Percentiles rank a stretch among this genome's conserved stretches.
These are phyloP conservation scores for Andrena dorsata DNA, from an alignment of 2,888 invertebrate species.

Conservation along the genomic window DNA sequence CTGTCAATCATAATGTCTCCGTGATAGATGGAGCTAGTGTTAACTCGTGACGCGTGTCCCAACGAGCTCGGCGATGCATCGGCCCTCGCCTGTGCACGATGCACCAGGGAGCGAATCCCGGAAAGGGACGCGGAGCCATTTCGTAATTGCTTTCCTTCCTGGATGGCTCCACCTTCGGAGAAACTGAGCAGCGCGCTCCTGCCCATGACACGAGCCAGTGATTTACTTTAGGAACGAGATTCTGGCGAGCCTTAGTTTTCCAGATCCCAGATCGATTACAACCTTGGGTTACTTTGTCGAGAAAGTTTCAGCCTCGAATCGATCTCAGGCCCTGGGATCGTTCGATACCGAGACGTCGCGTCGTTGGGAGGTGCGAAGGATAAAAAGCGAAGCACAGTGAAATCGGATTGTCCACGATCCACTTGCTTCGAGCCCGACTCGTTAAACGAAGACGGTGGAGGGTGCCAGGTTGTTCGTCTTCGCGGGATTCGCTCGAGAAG, in stretches of 20 bases:
- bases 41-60: slow-evolving; percentile 27
- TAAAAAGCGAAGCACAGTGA: neutral
- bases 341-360: neutral
- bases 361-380: too few species aligned
- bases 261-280: slow-evolving; percentile 21
- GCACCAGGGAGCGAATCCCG: slow-evolving; percentile 7
- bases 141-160: slow-evolving; percentile 54
- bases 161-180: slow-evolving; percentile 10
- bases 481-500: neutral
- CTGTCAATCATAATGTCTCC: too few species aligned
- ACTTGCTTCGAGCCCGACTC: slow-evolving; percentile 10
- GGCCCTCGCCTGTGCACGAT: slow-evolving; percentile 22
- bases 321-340: neutral
- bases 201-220: slow-evolving; percentile 17
- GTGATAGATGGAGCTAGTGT: slow-evolving; percentile 1
- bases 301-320: neutral
- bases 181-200: slow-evolving; percentile 15
- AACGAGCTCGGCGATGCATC: slow-evolving; percentile 12
- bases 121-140: slow-evolving; percentile 44
- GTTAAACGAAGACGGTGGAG: slow-evolving; percentile 13
- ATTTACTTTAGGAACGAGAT: slow-evolving; percentile 36
- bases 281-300: slow-evolving; percentile 3
- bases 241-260: neutral
- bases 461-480: neutral
- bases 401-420: slow-evolving; percentile 16